These are phyloP conservation scores for Echinops telfairi DNA, from an alignment of 2,113 vertebrate genomes.

Conservation along the genomic window DNA sequence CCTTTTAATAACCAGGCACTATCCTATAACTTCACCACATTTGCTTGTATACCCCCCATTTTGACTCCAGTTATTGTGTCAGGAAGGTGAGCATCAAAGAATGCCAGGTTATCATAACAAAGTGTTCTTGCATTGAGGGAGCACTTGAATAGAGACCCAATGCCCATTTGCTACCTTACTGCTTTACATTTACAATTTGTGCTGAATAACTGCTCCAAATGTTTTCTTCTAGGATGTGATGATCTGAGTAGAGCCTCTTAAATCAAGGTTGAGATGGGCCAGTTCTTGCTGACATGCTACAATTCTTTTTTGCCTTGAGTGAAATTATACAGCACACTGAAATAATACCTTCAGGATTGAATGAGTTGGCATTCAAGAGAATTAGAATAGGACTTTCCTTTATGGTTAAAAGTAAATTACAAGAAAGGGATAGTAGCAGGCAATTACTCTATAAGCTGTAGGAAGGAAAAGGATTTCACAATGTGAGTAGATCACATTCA, in stretches of 20 bases:
- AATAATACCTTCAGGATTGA: slow-evolving; percentile 71
- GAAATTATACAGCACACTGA: slow-evolving; percentile 68
- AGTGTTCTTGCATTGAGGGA: too few species aligned
- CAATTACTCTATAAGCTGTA: slow-evolving; percentile 69
- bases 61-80: too few species aligned
- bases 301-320: slow-evolving; percentile 68
- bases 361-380: slow-evolving; percentile 70
- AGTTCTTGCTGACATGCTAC: slow-evolving; percentile 66
- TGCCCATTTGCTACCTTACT: too few species aligned
- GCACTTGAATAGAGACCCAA: too few species aligned
- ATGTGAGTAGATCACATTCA: slow-evolving; percentile 65
- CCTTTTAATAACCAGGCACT: too few species aligned
- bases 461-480: slow-evolving; percentile 70
- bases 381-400: slow-evolving; percentile 75
- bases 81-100: too few species aligned
- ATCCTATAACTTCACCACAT: too few species aligned
- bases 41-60: too few species aligned
- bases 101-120: too few species aligned
- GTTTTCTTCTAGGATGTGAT: slow-evolving; percentile 33
- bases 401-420: slow-evolving; percentile 78
- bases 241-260: slow-evolving; percentile 24
- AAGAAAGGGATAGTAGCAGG: slow-evolving; percentile 68
- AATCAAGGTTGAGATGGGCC: slow-evolving; percentile 44
- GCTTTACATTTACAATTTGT: background rate
- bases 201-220: slow-evolving; percentile 13